Base-by-base conservation (phyloP, 1,140 invertebrate species). In the Proales similis region DNA sequence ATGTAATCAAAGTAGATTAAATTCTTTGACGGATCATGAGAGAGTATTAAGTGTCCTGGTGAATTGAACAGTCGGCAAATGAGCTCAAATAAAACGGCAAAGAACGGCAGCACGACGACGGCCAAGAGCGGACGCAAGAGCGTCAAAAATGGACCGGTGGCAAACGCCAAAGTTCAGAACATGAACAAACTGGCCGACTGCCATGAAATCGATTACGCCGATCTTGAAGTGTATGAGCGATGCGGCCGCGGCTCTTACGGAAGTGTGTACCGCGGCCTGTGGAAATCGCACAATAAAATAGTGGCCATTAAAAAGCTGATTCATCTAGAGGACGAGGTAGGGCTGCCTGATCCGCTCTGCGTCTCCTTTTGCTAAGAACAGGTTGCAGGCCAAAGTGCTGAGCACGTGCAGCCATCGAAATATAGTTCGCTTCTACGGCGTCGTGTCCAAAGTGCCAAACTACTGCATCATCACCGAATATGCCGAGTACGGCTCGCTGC, bases 381-480 rank as follows among this genome's bases (percentile, higher is more conserved):
- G 62, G 68, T 69, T n/a, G 26, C 51, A 78, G 74, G 76, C 76
- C 7, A 69, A 76, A 65, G 72, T 78, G 12, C 60, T 78, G 4
- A 77, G 73, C 70, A 63, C 70, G 9, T 60, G 77, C 4, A 76
- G 74, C 65, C 76, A 78, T 60, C 68, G 73, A 60, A 78, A 77
- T 66, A 72, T 78, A 20, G 75, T 78, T 27, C 71, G 74, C 63
- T 77, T 78, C 67, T 77, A 71, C 70, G 76, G 76, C 19, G 74
- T 75, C 51, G 74, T 77, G 3, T 71, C 66, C 39, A 70, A 72
- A 47, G 71, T 74, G 57, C 75, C 74, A 4, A 74, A 76, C 57
- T 74, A 68, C 62, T 77, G 75, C 67, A 68, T 77, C 22, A 71
- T 78, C 4, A 77, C 72, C 57, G 75, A 77, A 64, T 77, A 67